Conservation (phyloP, 2,888 invertebrate genomes). For the Melangyna quadrimaculata region DNA sequence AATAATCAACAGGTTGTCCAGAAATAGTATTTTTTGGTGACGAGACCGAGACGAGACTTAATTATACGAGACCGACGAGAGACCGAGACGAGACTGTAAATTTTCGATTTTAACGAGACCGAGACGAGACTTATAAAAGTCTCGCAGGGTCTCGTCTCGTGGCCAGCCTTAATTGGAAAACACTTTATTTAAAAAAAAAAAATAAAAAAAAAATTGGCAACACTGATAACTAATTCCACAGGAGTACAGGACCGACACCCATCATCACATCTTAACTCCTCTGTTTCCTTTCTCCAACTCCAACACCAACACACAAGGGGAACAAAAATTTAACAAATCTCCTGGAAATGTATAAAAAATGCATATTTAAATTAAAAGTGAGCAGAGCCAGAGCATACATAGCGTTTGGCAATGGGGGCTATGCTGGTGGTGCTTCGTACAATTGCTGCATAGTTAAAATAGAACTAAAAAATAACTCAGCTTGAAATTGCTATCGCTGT, state of each 20-base stretch:
- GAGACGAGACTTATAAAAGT: too few species aligned
- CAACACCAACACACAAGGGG: background rate
- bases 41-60: too few species aligned
- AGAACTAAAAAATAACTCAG: slow-evolving; percentile 7
- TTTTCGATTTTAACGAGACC: too few species aligned
- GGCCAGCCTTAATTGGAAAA: too few species aligned
- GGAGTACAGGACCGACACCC: background rate
- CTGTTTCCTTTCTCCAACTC: background rate
- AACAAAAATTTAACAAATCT: slow-evolving; percentile 48
- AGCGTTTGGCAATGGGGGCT: background rate
- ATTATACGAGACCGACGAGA: too few species aligned
- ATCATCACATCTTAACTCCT: background rate
- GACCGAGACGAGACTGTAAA: too few species aligned
- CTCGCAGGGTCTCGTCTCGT: too few species aligned
- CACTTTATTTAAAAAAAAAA: too few species aligned
- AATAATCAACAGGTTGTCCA: too few species aligned
- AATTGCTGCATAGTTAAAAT: slow-evolving; percentile 25
- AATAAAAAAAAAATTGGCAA: background rate
- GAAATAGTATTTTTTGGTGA: too few species aligned
- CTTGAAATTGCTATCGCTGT: slow-evolving; percentile 23
- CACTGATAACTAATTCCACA: background rate
- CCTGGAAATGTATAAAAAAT: slow-evolving; percentile 62
- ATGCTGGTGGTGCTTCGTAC: slow-evolving; percentile 1
- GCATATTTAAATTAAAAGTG: slow-evolving; percentile 59
- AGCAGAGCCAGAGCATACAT: background rate